phyloP scores from a whole-genome alignment of 2,113 vertebrate species.

The Typhlomys cinereus region DNA sequence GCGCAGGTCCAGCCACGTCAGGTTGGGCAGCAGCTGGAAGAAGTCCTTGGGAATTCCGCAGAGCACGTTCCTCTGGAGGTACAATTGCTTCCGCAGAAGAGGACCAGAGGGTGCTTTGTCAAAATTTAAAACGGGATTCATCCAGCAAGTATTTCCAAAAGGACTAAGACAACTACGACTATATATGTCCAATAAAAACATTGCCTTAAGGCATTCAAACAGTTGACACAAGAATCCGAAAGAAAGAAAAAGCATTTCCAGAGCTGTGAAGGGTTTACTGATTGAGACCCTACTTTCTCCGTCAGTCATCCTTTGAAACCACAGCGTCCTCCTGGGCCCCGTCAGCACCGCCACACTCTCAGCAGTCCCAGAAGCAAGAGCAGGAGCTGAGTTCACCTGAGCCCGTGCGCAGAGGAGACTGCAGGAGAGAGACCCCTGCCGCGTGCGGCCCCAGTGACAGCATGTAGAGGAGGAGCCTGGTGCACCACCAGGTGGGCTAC shows the following conservation, averaged over 20 bases:
- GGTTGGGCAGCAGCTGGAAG: conserved; percentile 85
- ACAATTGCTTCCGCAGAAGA: conserved; percentile 68
- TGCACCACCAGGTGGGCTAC: accelerated
- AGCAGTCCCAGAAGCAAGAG: neutral
- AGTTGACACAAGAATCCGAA: neutral
- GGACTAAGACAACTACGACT: neutral
- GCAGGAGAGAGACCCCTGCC: neutral
- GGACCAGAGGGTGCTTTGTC: neutral
- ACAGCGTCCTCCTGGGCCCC: too few relatives aligned
- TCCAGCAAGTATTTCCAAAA: neutral
- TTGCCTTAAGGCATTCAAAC: neutral
- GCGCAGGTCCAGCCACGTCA: conserved; percentile 89
- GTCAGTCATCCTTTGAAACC: too few relatives aligned
- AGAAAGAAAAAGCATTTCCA: neutral
- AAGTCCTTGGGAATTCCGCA: conserved; percentile 79
- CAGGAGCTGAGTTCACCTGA: accelerated
- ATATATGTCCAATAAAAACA: neutral
- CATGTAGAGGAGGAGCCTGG: accelerated
- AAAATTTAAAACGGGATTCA: neutral
- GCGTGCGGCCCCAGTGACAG: accelerated
- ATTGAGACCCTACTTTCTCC: neutral
- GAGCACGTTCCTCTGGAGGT: conserved; percentile 88
- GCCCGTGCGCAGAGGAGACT: neutral
- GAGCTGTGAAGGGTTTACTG: neutral
- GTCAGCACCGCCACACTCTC: accelerated